A percentile compares a stretch with the other conserved stretches of the same genome.
These are phyloP conservation scores for Mormyrus proboscirostris DNA, from an alignment of 2,797 vertebrate genomes.

Conservation along the genomic window DNA sequence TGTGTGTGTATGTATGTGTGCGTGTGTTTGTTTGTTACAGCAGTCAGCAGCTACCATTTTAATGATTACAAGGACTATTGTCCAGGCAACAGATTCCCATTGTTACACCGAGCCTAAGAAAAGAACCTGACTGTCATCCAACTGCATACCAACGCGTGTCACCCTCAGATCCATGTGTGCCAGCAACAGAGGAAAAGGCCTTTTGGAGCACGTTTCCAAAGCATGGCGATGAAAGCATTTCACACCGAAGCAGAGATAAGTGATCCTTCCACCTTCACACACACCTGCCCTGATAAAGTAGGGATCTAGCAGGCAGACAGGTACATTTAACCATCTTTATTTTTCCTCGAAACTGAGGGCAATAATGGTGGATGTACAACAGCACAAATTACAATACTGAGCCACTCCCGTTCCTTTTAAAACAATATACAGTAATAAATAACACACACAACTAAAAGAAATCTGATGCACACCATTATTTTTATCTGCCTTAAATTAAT, in stretches of 20 bases:
- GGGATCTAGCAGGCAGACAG: background rate
- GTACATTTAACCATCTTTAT: background rate
- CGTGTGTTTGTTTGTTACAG: background rate
- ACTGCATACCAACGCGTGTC: background rate
- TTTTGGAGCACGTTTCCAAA: background rate
- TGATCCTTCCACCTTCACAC: background rate
- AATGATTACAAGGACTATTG: conserved; percentile 20
- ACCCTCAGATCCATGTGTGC: background rate
- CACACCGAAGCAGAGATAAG: background rate
- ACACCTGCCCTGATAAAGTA: background rate
- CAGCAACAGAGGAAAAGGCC: background rate
- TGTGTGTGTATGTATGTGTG: background rate
- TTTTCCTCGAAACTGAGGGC: background rate
- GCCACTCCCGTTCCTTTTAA: background rate
- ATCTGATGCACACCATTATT: background rate
- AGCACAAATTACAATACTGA: background rate
- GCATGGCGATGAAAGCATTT: background rate
- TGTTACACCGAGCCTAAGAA: conserved; percentile 1
- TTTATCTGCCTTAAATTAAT: background rate
- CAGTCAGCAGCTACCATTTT: background rate
- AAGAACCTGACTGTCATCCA: conserved; percentile 20
- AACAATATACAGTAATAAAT: background rate
- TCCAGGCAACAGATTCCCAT: conserved; percentile 13
- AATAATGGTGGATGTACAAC: background rate
- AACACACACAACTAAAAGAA: background rate